Percentiles rank a stretch among this genome's conserved stretches.
Conservation (phyloP, 1,140 invertebrate genomes). For the Eurosta solidaginis region DNA sequence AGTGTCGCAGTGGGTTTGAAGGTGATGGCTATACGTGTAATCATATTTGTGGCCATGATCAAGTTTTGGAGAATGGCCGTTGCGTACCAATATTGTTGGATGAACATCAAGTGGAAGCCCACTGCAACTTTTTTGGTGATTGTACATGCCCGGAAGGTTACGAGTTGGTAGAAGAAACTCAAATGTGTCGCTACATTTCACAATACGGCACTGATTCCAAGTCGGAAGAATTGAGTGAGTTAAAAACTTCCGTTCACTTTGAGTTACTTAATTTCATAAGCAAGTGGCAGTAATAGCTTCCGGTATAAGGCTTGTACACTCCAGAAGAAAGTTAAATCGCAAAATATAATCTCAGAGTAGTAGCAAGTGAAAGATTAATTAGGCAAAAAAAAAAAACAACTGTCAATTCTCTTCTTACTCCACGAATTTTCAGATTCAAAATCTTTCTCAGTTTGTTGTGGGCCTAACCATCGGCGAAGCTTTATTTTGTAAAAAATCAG, state of each 20-base stretch:
- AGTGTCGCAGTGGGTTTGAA: conserved; percentile 75
- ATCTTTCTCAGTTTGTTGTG: too few species aligned
- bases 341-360: too few species aligned
- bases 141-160: conserved; percentile 51
- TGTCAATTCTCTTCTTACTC: too few species aligned
- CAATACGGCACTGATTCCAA: conserved; percentile 37
- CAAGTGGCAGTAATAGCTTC: neutral
- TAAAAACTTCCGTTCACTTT: too few species aligned
- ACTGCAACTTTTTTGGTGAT: conserved; percentile 43
- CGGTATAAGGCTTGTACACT: too few species aligned
- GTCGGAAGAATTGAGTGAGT: conserved; percentile 43
- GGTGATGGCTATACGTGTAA: conserved; percentile 76
- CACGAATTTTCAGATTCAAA: too few species aligned
- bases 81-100: conserved; percentile 46
- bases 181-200: conserved; percentile 39
- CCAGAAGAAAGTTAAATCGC: too few species aligned
- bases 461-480: too few species aligned
- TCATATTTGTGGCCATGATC: conserved; percentile 56
- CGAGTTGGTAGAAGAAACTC: conserved; percentile 41
- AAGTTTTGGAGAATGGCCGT: conserved; percentile 52
- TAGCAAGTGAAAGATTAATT: too few species aligned
- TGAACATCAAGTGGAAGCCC: conserved; percentile 43
- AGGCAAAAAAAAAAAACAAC: too few species aligned
- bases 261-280: neutral
- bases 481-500: too few species aligned